Evolutionary conservation across 2,113 vertebrate species (phyloP).

Genomic region (Osmerus mordax): DNA sequence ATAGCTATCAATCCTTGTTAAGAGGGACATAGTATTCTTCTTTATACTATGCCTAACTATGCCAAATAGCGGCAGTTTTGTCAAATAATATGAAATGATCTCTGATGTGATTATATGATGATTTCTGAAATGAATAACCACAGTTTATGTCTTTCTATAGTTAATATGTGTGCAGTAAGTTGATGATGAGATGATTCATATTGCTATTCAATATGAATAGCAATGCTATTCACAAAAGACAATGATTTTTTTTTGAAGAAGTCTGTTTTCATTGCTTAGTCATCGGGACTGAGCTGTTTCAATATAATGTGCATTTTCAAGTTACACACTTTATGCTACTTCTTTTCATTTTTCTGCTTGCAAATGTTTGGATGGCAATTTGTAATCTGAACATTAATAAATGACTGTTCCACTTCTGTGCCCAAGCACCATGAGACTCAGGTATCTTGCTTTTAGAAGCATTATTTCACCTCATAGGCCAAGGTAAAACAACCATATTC

Average conservation of each 20-base stretch:
- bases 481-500: background rate
- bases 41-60: background rate
- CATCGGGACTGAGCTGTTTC: background rate
- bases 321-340: background rate
- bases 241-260: no score
- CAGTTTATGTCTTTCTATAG: no score
- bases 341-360: background rate
- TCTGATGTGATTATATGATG: no score
- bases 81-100: no score
- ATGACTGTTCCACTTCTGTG: background rate
- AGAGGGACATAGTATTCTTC: background rate
- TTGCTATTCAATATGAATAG: no score
- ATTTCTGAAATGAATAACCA: no score
- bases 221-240: no score
- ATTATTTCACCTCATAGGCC: background rate
- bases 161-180: no score
- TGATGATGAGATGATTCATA: no score
- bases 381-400: background rate
- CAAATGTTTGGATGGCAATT: conserved; percentile 2
- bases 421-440: background rate
- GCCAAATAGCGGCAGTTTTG: no score
- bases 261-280: no score
- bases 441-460: background rate
- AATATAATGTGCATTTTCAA: background rate
- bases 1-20: conserved; percentile 33